Evolutionary conservation across 2,888 invertebrate genomes (phyloP), one percentile per base, ranked within the genome.

Genomic region (Malachius bipustulatus): DNA sequence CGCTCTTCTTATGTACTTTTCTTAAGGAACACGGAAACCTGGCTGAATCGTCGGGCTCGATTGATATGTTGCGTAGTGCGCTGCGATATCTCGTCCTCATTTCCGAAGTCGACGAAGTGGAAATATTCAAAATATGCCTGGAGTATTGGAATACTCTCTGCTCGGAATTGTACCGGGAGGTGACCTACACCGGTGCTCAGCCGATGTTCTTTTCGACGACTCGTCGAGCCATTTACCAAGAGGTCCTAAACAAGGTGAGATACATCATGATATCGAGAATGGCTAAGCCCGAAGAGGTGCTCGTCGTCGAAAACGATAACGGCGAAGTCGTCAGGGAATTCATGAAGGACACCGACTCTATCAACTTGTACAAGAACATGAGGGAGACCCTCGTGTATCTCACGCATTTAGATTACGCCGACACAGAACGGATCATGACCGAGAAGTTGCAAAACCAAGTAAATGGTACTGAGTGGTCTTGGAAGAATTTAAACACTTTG

Each of bases 271-370:
- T 99, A 56, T 91, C 91, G 40, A 77, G 97, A 51, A 99, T 99
- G 98, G 98, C 97, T 11, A 97, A 96, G 62, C 98, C 98, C 1
- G 98, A 99, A 65, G 98, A 99, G 67, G 98, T 99, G 19, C 71
- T 99, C 41, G 94, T 99, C 30, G 97, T 99, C 26, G 98, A 99
- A 65, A 99, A 98, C 68, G 98, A 99, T 60, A 96, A 98, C 64
- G 97, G 97, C 26, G 97, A 98, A 67, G 94, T 98, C 40, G 97
- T 99, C 6, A 71, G 98, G 43, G 98, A 99, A 63, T 96, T 98
- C 60, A 97, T 99, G 91, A 98, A 97, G 66, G 98, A 99, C 64
- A 99, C 98, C 24, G 98, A 99, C 69, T 88, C 97, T 24, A 98
- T 99, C 52, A 96, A 94, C 67, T 71, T 99, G 58, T 98, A 98